Evolutionary conservation across 2,797 vertebrate species (phyloP), one percentile per base, ranked within the genome.

Genomic region (Hypotaenidia okinawae): DNA sequence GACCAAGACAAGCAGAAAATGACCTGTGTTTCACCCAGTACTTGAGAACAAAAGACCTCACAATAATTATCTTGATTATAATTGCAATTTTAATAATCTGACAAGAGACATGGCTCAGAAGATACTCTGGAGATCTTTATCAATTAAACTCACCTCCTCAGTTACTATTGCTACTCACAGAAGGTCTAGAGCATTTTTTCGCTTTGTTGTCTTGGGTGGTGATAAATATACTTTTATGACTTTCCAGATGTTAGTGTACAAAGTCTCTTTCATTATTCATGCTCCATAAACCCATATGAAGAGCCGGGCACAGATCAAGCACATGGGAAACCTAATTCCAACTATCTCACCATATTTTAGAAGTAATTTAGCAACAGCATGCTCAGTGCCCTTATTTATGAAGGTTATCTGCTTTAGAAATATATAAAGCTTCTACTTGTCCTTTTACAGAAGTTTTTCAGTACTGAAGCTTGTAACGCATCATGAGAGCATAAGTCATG

Each of bases 41-140:
- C 57, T 77, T 91, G 67, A 96, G 95, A 94, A 96, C 96, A 97
- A 97, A 96, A 97, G 92, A 79, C 92, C 97, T 66, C 94, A 95
- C 70, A 96, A 96, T 94, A 95, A 95, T 95, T 97, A 93, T 73
- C 90, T 92, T 89, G 78, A 96, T 97, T 92, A 94, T 92, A 94
- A 96, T 85, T 90, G 88, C 79, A 94, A 33, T 90, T 84, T 86
- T 85, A 86, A 92, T 90, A 84, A 94, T 74, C 84, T 92, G 96
- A 94, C 93, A 90, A 94, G 96, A 97, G 93, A 93, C 87, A 87
- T 37, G 89, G 90, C 92, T 96, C 95, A 94, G 77, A 94, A 89
- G 72, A 66, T 37, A 55, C 88, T 76, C 76, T 2, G 21, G 89
- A 95, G 92, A 85, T 43, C 33, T 87, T 94, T 91, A 90, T 63